Base-by-base conservation (phyloP, 1,140 invertebrate genomes). In the Colletes gigas region DNA sequence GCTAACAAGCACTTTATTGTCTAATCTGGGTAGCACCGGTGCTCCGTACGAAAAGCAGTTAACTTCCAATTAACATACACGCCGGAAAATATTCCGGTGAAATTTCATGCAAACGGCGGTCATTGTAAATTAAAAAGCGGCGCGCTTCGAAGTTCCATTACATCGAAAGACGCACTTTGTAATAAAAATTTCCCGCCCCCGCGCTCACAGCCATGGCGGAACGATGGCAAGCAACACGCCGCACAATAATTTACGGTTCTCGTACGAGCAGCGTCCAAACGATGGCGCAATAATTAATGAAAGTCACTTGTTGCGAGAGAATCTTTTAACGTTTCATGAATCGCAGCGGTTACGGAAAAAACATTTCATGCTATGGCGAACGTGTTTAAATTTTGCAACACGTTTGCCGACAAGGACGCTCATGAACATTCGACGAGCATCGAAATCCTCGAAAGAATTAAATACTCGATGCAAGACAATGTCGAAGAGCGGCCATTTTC, bases 1-100 rank as follows among this genome's bases (percentile, higher is more conserved):
- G 60, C 83, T 79, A 76, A 84, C 83, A 69, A 72, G 44, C 79
- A 84, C 79, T 85, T 85, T 84, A 84, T 84, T 72, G 73, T 63
- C 63, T 78, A 57, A 55, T 74, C 75, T 78, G 81, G 65, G 59
- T 50, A 72, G 47, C 50, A 3, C 30, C 39, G 50, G 19, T 14
- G 9, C 71, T 30, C 15, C 19, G 69, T 54, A 72, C 73, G 83
- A 60, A 85, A 81, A 84, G 74, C 77, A 84, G 83, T 81, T 68
- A 81, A 81, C 57, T 47, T 74, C 30, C 78, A 66, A 84, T 84
- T 84, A 62, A 80, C 78, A 57, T 71, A 75, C 63, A 68, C 66
- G 66, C 8, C 19, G 19, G 55, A 60, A 70, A 62, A 60, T 70
- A 60, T 52, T 17, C 30, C 19, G 39, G 4, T 10, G 50, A 68